phyloP scores from a whole-genome alignment of 1,140 invertebrate species.

The Pinna nobilis region DNA sequence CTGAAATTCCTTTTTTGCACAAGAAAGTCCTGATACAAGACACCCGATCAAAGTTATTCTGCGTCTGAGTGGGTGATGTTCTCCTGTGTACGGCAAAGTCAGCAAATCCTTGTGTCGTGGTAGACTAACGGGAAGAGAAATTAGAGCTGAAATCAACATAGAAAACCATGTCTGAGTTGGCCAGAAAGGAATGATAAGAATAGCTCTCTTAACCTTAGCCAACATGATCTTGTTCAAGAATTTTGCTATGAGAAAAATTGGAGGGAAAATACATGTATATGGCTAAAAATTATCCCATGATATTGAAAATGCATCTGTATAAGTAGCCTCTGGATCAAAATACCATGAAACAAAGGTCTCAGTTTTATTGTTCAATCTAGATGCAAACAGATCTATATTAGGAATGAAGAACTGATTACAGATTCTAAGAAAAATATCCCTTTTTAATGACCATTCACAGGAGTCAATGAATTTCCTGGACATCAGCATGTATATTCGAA shows the following conservation, averaged over 20 bases:
- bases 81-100: background rate
- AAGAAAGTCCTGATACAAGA: conserved; percentile 3
- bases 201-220: conserved; percentile 11
- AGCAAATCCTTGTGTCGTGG: conserved; percentile 13
- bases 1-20: conserved; percentile 12
- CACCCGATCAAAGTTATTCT: conserved; percentile 14
- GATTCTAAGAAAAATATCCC: conserved; percentile 31
- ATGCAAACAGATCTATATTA: conserved; percentile 40
- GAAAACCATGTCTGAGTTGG: conserved; percentile 25
- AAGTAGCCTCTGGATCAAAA: background rate
- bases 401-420: conserved; percentile 16
- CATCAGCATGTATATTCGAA: conserved; percentile 35
- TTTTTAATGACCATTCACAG: conserved; percentile 27
- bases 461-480: conserved; percentile 27
- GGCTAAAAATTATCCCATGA: background rate
- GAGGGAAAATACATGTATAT: conserved; percentile 37
- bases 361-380: conserved; percentile 21
- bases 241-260: conserved; percentile 20
- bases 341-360: conserved; percentile 18
- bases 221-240: conserved; percentile 9
- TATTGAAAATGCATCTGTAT: conserved; percentile 24
- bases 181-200: conserved; percentile 28
- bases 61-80: conserved; percentile 10
- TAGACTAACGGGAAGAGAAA: conserved; percentile 19
- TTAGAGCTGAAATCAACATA: conserved; percentile 1